A percentile compares a stretch with the other conserved stretches of the same genome.
phyloP scores from a whole-genome alignment of 2,888 invertebrate genomes.

The Coelopa pilipes region DNA sequence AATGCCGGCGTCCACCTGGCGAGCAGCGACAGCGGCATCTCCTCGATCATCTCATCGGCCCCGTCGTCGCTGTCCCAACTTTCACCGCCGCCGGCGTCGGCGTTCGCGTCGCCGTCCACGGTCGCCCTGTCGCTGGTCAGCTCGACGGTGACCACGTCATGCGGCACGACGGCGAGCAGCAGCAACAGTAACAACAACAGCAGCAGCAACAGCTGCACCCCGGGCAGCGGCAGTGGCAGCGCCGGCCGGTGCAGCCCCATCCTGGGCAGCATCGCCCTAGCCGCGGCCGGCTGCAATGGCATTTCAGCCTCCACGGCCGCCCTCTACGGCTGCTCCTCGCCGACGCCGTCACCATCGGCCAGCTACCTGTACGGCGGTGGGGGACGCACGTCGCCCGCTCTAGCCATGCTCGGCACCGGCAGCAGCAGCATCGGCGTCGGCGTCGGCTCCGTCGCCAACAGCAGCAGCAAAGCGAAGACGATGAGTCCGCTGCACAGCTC shows the following conservation, averaged over 20 bases:
- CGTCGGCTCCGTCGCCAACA: conserved; percentile 15
- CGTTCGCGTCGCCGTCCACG: conserved; percentile 9
- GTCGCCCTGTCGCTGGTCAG: conserved; percentile 23
- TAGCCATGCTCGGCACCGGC: conserved; percentile 53
- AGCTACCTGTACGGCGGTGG: conserved; percentile 38
- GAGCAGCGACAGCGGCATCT: conserved; percentile 59
- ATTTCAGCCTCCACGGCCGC: conserved; percentile 40
- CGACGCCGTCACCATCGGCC: conserved; percentile 40
- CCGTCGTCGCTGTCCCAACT: conserved; percentile 57
- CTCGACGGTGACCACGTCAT: conserved; percentile 1
- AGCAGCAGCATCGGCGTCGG: conserved; percentile 36
- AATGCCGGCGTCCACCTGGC: conserved; percentile 31
- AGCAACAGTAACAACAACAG: conserved; percentile 44
- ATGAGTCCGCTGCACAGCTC: conserved; percentile 52
- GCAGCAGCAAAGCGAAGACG: conserved; percentile 43
- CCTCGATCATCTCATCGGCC: conserved; percentile 50
- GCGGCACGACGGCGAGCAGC: conserved; percentile 31
- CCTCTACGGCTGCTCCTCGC: conserved; percentile 45
- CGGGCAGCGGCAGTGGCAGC: conserved; percentile 45
- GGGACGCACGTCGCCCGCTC: conserved; percentile 57
- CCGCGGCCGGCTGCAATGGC: conserved; percentile 45
- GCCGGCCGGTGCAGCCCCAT: conserved; percentile 49
- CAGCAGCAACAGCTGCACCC: conserved; percentile 46
- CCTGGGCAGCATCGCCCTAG: conserved; percentile 40
- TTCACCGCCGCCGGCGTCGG: conserved; percentile 53